Percentiles rank a stretch among this genome's conserved stretches.
Evolutionary conservation across 2,888 invertebrate genomes (phyloP).

Genomic region (Polyommatus iphigenia): DNA sequence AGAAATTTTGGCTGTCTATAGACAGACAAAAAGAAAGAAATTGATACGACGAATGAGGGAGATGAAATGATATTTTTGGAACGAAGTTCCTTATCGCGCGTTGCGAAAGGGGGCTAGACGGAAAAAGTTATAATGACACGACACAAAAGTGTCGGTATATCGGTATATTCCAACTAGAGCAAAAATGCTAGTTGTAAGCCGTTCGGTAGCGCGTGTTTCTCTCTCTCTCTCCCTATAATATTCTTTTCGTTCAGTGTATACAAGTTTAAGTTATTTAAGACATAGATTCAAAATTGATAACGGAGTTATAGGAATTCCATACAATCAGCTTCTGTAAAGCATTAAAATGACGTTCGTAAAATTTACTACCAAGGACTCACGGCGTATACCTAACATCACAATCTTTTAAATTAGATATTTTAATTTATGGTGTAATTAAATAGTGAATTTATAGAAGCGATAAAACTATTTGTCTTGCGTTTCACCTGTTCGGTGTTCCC

Average conservation of each 20-base stretch:
- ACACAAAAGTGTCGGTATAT: no score
- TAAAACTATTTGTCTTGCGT: conserved; percentile 25
- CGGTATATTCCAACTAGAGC: no score
- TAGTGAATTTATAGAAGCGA: conserved; percentile 21
- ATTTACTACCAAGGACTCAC: background rate
- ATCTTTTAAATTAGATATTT: background rate
- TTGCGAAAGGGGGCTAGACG: no score
- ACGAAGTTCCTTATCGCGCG: no score
- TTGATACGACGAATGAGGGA: background rate
- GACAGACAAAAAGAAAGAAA: background rate
- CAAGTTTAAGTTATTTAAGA: background rate
- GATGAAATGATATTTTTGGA: no score
- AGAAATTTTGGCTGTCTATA: no score
- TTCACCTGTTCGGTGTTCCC: conserved; percentile 5
- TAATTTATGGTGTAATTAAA: conserved; percentile 21
- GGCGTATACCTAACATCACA: background rate
- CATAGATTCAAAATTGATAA: background rate
- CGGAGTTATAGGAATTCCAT: background rate
- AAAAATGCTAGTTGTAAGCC: no score
- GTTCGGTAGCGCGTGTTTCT: no score
- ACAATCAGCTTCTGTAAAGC: background rate
- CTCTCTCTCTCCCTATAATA: no score
- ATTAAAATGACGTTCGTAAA: background rate
- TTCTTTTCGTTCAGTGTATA: no score
- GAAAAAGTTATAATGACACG: no score